Evolutionary conservation across 2,113 vertebrate genomes (phyloP).

Genomic region (Ardeotis arabs): DNA sequence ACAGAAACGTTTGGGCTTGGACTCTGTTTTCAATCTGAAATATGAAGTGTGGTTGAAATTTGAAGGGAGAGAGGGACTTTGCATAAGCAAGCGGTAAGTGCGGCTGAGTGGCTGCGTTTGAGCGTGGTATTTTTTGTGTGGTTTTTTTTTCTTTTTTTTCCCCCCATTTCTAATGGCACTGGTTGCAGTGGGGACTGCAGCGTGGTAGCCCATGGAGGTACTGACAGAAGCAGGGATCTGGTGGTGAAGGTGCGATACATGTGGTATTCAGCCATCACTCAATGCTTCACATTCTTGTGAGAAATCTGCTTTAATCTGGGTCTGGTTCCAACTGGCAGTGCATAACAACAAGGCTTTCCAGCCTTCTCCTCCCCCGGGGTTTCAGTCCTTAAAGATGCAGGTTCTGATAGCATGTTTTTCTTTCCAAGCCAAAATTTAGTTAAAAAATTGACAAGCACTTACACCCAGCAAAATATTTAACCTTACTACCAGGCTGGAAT

Average conservation of each 20-base stretch:
- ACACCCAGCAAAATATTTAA: conserved; percentile 62
- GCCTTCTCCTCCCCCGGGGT: conserved; percentile 70
- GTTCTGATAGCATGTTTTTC: conserved; percentile 69
- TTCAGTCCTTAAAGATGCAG: conserved; percentile 71
- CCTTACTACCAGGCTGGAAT: conserved; percentile 50
- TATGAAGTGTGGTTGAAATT: conserved; percentile 58
- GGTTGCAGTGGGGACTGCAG: conserved; percentile 42
- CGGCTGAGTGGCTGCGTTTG: neutral
- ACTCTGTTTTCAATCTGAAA: conserved; percentile 53
- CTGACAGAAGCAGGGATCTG: conserved; percentile 67
- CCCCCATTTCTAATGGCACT: neutral
- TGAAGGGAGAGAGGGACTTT: conserved; percentile 42
- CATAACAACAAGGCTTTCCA: conserved; percentile 73
- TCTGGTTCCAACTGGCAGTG: conserved; percentile 72
- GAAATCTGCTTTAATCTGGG: conserved; percentile 73
- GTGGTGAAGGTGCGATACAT: conserved; percentile 69
- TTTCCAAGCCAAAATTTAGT: conserved; percentile 62
- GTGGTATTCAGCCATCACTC: conserved; percentile 72
- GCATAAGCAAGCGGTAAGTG: conserved; percentile 24
- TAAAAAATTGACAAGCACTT: conserved; percentile 59
- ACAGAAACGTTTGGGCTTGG: conserved; percentile 46
- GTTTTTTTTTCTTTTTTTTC: neutral
- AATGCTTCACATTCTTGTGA: conserved; percentile 71
- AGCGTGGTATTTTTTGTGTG: neutral
- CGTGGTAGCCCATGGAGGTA: conserved; percentile 59